These are phyloP conservation scores for Ibidorhyncha struthersii DNA, from an alignment of 2,113 vertebrate species.

Conservation along the genomic window DNA sequence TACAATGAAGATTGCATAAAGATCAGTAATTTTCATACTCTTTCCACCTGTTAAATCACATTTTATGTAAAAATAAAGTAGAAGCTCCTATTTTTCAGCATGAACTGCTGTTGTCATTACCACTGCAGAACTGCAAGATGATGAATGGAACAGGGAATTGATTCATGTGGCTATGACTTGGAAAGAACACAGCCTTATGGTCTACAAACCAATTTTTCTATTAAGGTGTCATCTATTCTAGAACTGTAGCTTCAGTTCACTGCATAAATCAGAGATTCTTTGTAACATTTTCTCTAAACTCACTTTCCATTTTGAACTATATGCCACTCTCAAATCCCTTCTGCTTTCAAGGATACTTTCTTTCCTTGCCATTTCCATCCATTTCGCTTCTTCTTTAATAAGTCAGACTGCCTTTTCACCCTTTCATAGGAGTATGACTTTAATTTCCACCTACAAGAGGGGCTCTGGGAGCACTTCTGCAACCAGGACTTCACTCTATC, in stretches of 20 bases:
- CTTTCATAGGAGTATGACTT: background rate
- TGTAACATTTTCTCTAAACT: background rate
- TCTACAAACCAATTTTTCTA: constrained; percentile 14
- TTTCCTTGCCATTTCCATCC: background rate
- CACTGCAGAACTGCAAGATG: background rate
- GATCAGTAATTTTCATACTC: background rate
- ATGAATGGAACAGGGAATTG: background rate
- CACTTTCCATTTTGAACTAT: background rate
- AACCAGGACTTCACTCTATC: background rate
- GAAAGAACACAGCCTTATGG: background rate
- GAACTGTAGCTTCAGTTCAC: background rate
- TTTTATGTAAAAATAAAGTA: background rate
- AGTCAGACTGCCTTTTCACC: background rate
- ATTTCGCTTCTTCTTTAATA: background rate
- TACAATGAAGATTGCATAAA: background rate
- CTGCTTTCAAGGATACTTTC: background rate
- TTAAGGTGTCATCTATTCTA: background rate
- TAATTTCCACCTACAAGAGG: background rate
- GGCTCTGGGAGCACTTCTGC: background rate
- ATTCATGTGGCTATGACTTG: background rate
- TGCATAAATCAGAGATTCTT: constrained; percentile 2
- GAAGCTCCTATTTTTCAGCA: background rate
- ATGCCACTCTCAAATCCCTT: background rate
- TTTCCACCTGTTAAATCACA: background rate
- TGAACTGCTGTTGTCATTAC: background rate